Percentiles rank a stretch among this genome's conserved stretches.
Conservation (phyloP, 2,797 vertebrate genomes). For the Nannoperca australis region DNA sequence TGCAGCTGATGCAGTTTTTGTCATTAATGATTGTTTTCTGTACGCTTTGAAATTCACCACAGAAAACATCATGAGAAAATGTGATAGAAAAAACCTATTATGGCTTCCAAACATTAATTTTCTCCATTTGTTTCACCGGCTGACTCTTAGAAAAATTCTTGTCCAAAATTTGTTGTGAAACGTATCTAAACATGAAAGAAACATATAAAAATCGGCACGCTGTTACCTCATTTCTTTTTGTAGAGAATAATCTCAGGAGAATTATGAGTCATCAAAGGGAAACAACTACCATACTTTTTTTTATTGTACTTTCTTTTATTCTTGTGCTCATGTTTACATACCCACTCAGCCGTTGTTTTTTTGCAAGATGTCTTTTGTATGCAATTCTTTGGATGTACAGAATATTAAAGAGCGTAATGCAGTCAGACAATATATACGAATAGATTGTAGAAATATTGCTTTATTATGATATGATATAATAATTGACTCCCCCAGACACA, state of each 20-base stretch:
- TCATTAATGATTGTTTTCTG: slow-evolving; percentile 8
- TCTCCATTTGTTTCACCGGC: slow-evolving; percentile 2
- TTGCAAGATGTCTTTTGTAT: slow-evolving; percentile 26
- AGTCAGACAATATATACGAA: slow-evolving; percentile 34
- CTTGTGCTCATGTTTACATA: slow-evolving; percentile 51
- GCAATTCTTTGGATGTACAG: slow-evolving; percentile 48
- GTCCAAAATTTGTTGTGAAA: not conserved
- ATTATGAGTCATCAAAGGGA: slow-evolving; percentile 60
- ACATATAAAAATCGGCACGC: slow-evolving; percentile 24
- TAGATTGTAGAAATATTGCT: slow-evolving; percentile 21
- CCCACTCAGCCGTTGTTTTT: slow-evolving; percentile 6
- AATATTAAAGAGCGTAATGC: slow-evolving; percentile 44
- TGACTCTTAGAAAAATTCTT: slow-evolving; percentile 27
- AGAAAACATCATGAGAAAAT: slow-evolving; percentile 9
- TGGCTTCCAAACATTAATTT: not conserved
- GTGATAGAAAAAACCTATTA: not conserved
- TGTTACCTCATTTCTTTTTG: slow-evolving; percentile 76
- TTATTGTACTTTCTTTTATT: slow-evolving; percentile 33
- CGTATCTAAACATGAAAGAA: not conserved
- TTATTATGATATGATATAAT: slow-evolving; percentile 27
- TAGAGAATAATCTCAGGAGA: slow-evolving; percentile 80
- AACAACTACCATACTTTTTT: slow-evolving; percentile 58
- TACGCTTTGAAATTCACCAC: slow-evolving; percentile 3
- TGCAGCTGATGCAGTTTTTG: slow-evolving; percentile 21
- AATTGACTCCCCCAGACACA: slow-evolving; percentile 8